Evolutionary conservation across 2,888 invertebrate species (phyloP).

Genomic region (Mythimna pallens): DNA sequence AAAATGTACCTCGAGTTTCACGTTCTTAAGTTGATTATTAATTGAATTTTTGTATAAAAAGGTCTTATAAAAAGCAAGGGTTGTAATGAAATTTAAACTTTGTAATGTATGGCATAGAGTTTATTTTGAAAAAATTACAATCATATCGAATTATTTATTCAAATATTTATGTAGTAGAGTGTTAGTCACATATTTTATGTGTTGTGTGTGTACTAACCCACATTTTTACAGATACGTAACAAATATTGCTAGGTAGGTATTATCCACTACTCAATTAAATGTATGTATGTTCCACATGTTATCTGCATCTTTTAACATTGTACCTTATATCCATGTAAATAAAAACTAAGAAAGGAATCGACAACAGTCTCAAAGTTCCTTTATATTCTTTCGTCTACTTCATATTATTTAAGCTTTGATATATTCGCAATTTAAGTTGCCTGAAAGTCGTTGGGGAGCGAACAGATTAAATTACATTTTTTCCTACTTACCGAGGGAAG

Average conservation of each 20-base stretch:
- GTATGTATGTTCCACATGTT: not conserved
- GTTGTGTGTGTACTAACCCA: no score
- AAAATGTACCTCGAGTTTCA: no score
- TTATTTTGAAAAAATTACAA: no score
- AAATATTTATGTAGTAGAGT: no score
- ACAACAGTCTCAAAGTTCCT: slow-evolving; percentile 79
- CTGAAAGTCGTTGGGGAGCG: slow-evolving; percentile 85
- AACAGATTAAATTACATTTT: slow-evolving; percentile 87
- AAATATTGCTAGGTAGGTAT: not conserved
- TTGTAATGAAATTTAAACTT: no score
- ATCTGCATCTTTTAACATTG: not conserved
- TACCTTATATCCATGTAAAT: slow-evolving; percentile 22
- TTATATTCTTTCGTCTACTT: slow-evolving; percentile 86
- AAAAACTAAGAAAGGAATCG: slow-evolving; percentile 69
- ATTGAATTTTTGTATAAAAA: no score
- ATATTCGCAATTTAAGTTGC: slow-evolving; percentile 89
- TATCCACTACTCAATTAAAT: not conserved
- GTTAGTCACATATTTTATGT: no score
- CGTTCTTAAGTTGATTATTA: no score
- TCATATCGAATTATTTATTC: no score
- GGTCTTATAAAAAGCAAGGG: no score
- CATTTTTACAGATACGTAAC: no score
- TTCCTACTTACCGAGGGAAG: slow-evolving; percentile 75
- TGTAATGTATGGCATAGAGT: no score
- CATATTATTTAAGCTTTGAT: slow-evolving; percentile 89